Conservation (phyloP, 2,888 invertebrate genomes). For the Slavum lentiscoides region DNA sequence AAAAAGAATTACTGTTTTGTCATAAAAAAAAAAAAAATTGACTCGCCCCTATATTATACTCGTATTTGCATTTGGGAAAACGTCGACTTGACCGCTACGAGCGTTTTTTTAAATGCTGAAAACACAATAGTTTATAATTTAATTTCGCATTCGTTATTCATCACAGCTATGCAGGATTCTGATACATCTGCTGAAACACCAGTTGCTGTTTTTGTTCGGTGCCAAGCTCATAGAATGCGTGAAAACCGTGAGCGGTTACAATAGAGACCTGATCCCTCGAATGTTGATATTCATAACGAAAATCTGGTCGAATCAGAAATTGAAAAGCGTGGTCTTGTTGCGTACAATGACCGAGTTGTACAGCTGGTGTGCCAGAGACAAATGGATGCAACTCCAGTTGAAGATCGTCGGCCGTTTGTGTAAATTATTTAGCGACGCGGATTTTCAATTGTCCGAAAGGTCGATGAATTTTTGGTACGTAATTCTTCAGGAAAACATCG, state of each 20-base stretch:
- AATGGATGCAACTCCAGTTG: background rate
- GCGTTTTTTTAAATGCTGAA: no score
- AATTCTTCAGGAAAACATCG: constrained; percentile 17
- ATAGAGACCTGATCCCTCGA: background rate
- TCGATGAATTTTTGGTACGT: constrained; percentile 30
- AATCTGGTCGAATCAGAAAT: constrained; percentile 6
- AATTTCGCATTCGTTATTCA: background rate
- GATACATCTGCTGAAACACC: constrained; percentile 29
- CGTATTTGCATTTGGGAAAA: no score
- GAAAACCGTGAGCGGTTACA: background rate
- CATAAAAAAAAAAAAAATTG: no score
- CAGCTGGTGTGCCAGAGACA: constrained; percentile 1
- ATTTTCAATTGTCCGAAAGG: constrained; percentile 8
- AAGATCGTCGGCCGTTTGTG: background rate
- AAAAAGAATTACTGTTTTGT: no score
- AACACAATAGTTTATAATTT: no score
- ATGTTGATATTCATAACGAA: constrained; percentile 1
- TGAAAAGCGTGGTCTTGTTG: constrained; percentile 13
- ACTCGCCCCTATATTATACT: no score
- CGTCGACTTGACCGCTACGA: no score
- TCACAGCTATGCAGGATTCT: background rate
- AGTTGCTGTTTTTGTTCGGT: background rate
- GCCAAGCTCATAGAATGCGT: constrained; percentile 1
- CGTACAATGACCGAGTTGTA: background rate
- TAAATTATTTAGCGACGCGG: constrained; percentile 1